Evolutionary conservation across 2,888 invertebrate species (phyloP).

Genomic region (Atethmia centrago): DNA sequence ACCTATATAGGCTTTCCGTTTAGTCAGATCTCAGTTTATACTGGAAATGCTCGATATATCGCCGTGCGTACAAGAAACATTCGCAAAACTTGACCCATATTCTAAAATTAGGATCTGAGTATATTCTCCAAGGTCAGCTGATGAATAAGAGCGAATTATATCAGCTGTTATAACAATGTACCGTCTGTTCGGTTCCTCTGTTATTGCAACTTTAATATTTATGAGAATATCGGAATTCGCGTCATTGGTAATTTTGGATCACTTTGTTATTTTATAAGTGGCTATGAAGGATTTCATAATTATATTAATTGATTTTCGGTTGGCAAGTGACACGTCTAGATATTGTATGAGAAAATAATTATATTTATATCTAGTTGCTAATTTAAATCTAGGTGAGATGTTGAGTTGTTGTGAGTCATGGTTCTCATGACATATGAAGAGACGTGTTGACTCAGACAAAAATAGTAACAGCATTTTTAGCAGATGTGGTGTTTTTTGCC

Average conservation of each 20-base stretch:
- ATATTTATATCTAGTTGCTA: conserved; percentile 12
- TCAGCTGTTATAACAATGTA: conserved; percentile 54
- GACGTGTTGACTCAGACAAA: conserved; percentile 8
- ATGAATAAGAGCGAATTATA: conserved; percentile 44
- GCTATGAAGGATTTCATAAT: neutral
- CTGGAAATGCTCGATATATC: neutral
- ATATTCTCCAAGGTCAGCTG: conserved; percentile 56
- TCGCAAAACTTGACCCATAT: conserved; percentile 63
- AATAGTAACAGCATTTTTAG: neutral
- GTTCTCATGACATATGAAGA: neutral
- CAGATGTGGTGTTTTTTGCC: no score
- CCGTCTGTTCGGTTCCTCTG: conserved; percentile 25
- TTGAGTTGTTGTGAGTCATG: conserved; percentile 9
- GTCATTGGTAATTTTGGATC: conserved; percentile 8
- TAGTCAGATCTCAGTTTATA: neutral
- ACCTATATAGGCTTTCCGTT: no score
- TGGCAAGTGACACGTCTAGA: neutral
- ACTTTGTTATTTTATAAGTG: neutral
- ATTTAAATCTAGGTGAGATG: conserved; percentile 25
- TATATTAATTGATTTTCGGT: neutral
- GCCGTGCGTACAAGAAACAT: conserved; percentile 12
- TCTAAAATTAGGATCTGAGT: conserved; percentile 56
- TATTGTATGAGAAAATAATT: neutral
- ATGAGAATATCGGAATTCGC: conserved; percentile 28
- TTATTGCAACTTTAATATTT: conserved; percentile 32